A percentile compares a stretch with the other conserved stretches of the same genome.
Evolutionary conservation across 1,140 invertebrate species (phyloP).

Genomic region (Trachymyrmex cornetzi): DNA sequence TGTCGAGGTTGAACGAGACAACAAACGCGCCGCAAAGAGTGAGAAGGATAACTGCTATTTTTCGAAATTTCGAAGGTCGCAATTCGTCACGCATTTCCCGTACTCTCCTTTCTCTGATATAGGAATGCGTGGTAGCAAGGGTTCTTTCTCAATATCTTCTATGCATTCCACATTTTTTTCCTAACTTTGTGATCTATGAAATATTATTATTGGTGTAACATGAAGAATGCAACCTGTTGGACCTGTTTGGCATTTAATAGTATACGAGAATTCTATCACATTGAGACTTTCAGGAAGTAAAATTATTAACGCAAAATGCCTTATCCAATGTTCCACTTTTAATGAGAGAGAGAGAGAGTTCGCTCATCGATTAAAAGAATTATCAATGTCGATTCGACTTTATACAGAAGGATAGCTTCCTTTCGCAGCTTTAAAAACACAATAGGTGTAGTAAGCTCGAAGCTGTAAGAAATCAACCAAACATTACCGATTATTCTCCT

Average conservation of each 20-base stretch:
- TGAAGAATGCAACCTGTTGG: conserved; percentile 28
- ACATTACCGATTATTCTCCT: too few species aligned
- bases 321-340: not conserved
- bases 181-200: not conserved
- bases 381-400: not conserved
- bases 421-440: not conserved
- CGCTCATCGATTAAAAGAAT: not conserved
- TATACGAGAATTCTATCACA: not conserved
- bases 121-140: not conserved
- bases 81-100: not conserved
- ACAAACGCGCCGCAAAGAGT: conserved; percentile 1
- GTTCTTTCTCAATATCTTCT: not conserved
- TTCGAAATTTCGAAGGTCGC: not conserved
- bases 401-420: not conserved
- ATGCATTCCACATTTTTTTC: not conserved
- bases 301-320: not conserved
- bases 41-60: conserved; percentile 7
- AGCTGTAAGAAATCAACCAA: too few species aligned
- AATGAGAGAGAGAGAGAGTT: too few species aligned
- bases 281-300: not conserved
- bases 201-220: not conserved
- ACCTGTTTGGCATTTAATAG: conserved; percentile 16
- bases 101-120: not conserved
- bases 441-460: too few species aligned
- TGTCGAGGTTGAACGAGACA: conserved; percentile 39